Conservation (phyloP, 2,113 vertebrate genomes). For the Periophthalmus modestus region DNA sequence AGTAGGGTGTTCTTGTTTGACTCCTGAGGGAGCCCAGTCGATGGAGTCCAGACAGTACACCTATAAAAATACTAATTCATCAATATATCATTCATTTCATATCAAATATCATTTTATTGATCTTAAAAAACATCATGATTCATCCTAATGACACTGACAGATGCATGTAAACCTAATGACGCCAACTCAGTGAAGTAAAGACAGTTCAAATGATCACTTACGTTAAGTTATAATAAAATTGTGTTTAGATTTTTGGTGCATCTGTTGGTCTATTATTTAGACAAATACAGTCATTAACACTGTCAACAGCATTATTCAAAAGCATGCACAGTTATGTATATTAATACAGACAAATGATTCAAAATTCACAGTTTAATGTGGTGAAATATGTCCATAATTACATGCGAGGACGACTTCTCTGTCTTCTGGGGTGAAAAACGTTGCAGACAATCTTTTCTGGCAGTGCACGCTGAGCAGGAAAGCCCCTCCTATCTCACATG, state of each 20-base stretch:
- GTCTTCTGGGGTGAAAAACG: conserved; percentile 24
- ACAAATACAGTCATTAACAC: neutral
- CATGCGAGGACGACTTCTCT: neutral
- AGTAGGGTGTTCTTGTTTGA: conserved; percentile 13
- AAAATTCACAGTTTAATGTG: neutral
- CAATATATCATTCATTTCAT: conserved; percentile 29
- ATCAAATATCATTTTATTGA: too few species aligned
- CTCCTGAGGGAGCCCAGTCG: conserved; percentile 50
- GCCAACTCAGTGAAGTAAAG: too few species aligned
- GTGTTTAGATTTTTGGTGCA: neutral
- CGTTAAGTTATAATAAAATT: neutral
- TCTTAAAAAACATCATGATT: too few species aligned
- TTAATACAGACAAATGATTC: neutral
- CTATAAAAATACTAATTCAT: conserved; percentile 13
- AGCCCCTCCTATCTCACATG: conserved; percentile 15
- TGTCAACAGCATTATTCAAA: neutral
- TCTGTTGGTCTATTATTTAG: neutral
- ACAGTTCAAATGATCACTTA: too few species aligned
- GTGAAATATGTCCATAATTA: neutral
- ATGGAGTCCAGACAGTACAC: conserved; percentile 13
- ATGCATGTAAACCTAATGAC: too few species aligned
- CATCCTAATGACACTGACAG: too few species aligned
- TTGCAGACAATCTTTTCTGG: neutral
- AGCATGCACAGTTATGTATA: neutral
- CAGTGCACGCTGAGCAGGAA: conserved; percentile 9